Evolutionary conservation across 2,113 vertebrate species (phyloP).

Genomic region (Ailuropoda melanoleuca): DNA sequence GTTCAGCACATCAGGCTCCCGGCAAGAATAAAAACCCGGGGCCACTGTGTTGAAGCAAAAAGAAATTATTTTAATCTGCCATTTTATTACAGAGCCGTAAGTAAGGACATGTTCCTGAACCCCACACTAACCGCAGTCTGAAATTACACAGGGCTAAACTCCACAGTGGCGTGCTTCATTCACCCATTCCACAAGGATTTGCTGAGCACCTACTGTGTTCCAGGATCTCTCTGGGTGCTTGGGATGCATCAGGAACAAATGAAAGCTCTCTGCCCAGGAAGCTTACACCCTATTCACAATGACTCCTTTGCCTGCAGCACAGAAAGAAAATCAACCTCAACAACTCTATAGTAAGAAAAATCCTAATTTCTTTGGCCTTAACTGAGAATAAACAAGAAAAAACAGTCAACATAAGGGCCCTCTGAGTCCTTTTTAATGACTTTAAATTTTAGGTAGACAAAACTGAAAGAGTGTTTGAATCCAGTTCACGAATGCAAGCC

Average conservation of each 20-base stretch:
- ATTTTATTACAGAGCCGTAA: conserved; percentile 8
- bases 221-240: neutral
- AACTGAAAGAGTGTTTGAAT: neutral
- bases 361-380: neutral
- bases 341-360: neutral
- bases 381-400: neutral
- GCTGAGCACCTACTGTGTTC: neutral
- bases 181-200: neutral
- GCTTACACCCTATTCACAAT: neutral
- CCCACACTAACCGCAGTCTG: neutral
- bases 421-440: neutral
- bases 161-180: neutral
- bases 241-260: neutral
- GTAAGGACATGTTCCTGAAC: neutral
- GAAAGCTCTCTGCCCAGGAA: neutral
- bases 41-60: conserved; percentile 19
- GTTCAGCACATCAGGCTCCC: neutral
- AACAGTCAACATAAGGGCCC: neutral
- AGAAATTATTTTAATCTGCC: conserved; percentile 62
- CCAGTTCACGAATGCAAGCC: conserved; percentile 16
- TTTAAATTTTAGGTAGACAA: neutral
- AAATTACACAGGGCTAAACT: rapidly evolving
- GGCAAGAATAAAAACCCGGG: conserved; percentile 30
- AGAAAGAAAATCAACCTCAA: neutral
- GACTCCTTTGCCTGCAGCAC: neutral